Evolutionary conservation across 2,888 invertebrate species (phyloP), one percentile per base, ranked within the genome.

Genomic region (Ormyrus nitidulus): DNA sequence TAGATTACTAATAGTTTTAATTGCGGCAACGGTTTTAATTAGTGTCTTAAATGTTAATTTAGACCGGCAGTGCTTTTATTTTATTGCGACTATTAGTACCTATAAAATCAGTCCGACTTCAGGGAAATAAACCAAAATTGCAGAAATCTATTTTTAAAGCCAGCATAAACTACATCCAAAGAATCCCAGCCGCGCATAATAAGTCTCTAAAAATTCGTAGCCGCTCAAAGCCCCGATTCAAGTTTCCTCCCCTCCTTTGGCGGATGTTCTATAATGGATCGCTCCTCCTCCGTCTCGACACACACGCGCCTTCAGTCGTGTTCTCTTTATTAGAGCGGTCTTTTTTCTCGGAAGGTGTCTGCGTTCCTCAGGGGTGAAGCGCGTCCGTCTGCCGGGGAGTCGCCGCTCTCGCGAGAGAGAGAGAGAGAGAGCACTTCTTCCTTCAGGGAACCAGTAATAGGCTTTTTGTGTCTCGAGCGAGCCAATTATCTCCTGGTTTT

Each of bases 261-360:
- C 77, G 77, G 77, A 77, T 77, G 70, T 69, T 49, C 77, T 44
- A 64, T 65, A 77, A 77, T 66, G 59, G 54, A 68, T 34, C 68
- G 51, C 69, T 64, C 54, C 54, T 56, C 69, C 61, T 46, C 19
- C 9, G 44, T 11, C 34, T 34, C 34, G 34, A 34, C 6, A 13
- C 51, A n/a, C 34, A 7, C 34, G 19, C 9, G 46, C 34, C 13
- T 5, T 49, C 11, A 44, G 44, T 64, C 34, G 34, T 34, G 34
- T 34, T 34, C 34, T 34, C 70, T 75, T 70, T 75, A 79, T 74
- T 65, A 48, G 56, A 56, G 13, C 74, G 74, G 70, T 49, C 74
- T 56, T 79, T 51, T 73, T 79, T 79, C 79, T 79, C 58, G 59
- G 74, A 75, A 79, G 79, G 75, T 78, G 49, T 77, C 62, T 56